Base-by-base conservation (phyloP, 2,113 vertebrate species). In the Cyphomyrus plagiostoma region DNA sequence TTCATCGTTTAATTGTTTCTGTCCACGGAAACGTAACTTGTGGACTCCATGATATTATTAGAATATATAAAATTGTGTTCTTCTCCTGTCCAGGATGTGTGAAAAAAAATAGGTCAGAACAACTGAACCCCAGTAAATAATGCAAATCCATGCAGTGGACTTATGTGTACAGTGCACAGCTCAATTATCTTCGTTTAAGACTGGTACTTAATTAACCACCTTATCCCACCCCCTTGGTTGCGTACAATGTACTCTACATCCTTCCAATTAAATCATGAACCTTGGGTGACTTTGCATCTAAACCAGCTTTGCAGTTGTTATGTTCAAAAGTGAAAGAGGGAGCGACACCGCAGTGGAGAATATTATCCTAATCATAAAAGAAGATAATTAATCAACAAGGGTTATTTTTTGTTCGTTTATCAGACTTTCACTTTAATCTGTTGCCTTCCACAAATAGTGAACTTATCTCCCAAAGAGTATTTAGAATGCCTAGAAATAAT, bases 351-450 rank as follows among this genome's bases (percentile, higher is more conserved):
- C 92, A 91, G 83, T 42, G 90, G 92, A 95, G 89, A 93, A 92
- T 91, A 93, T 95, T 94, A 95, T 94, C 93, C 92, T 94, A 95
- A 95, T 94, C 92, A 93, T 50, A 8, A 89, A 94, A 84, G 94
- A 95, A 94, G 93, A 92, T 95, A 95, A 95, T 96, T 95, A 94
- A 90, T 84, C 93, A 94, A 93, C 92, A 93, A 92, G 92, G 95
- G 94, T 95, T 96, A 92, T 95, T 94, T 95, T 93, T 90, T 90
- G 74, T 87, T 89, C 86, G 91, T 93, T 94, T 92, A 93, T 91
- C 91, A 90, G 91, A 85, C 87, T 88, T 86, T 89, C 74, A 90
- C 91, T 93, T 94, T 92, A 95, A 95, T 96, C 91, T 90, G 88
- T 90, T 91, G 86, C 50, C 77, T 84, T 89, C 88, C 93, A 91